Evolutionary conservation across 92 coral and sea anemone genomes (phyloP).

Genomic region (Zoanthus solanderi): DNA sequence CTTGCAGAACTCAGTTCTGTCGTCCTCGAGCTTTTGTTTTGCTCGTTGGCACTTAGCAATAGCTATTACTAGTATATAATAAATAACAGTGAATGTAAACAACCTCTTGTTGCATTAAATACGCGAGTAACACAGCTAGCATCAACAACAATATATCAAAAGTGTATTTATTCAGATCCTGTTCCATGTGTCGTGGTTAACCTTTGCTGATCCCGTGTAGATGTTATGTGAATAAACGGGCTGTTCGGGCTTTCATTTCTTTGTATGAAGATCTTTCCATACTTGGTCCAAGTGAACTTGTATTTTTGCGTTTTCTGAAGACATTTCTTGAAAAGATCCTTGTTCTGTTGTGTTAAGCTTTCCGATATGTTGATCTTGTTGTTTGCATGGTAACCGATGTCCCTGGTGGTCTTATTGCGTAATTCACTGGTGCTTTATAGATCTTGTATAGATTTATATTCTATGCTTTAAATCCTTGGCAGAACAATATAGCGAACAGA

Average conservation of each 20-base stretch:
- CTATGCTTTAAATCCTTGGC: too few relatives aligned
- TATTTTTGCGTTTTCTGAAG: constrained; percentile 6
- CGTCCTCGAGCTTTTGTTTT: too few relatives aligned
- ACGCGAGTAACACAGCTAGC: constrained; percentile 28
- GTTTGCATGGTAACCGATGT: constrained; percentile 1
- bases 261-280: background rate
- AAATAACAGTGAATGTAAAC: constrained; percentile 19
- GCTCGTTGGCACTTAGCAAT: too few relatives aligned
- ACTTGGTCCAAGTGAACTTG: constrained; percentile 21
- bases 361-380: background rate
- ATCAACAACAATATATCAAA: constrained; percentile 3
- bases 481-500: too few relatives aligned
- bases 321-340: constrained; percentile 16
- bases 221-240: constrained; percentile 35
- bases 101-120: constrained; percentile 32
- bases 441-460: background rate
- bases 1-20: too few relatives aligned
- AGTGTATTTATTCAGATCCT: constrained; percentile 38
- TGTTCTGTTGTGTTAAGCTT: constrained; percentile 28
- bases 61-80: background rate
- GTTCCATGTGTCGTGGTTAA: constrained; percentile 17
- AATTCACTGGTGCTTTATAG: constrained; percentile 1
- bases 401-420: constrained; percentile 18
- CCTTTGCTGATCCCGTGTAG: constrained; percentile 39
- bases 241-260: constrained; percentile 19